These are phyloP conservation scores for Beris chalybata DNA, from an alignment of 2,888 invertebrate genomes.

Conservation along the genomic window DNA sequence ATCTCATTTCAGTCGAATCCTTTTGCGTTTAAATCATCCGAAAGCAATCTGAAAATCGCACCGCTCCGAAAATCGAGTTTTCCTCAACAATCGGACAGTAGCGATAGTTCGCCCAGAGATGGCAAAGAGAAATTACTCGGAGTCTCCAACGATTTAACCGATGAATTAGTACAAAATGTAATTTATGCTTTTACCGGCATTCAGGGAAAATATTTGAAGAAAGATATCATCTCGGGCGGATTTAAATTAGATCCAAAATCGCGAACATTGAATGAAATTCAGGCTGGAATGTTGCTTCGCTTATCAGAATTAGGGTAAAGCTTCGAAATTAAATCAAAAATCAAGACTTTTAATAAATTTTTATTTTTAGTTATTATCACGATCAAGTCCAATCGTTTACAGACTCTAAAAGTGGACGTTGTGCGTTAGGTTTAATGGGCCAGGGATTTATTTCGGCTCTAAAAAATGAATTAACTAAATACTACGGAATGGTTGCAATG, in stretches of 20 bases:
- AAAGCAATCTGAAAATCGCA: conserved; percentile 39
- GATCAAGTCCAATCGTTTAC: conserved; percentile 79
- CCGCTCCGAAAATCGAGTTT: conserved; percentile 29
- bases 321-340: conserved; percentile 46
- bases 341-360: neutral
- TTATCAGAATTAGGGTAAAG: conserved; percentile 82
- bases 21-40: conserved; percentile 28
- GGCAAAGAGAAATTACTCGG: conserved; percentile 32
- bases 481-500: conserved; percentile 84
- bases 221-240: conserved; percentile 64
- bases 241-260: conserved; percentile 64
- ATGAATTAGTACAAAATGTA: conserved; percentile 71
- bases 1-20: conserved; percentile 15
- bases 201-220: conserved; percentile 72
- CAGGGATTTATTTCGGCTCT: conserved; percentile 86
- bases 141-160: conserved; percentile 40
- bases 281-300: conserved; percentile 68
- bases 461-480: conserved; percentile 82
- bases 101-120: conserved; percentile 37
- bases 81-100: conserved; percentile 40
- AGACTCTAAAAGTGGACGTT: conserved; percentile 68
- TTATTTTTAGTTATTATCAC: conserved; percentile 58
- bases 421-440: conserved; percentile 73
- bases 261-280: conserved; percentile 59
- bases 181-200: conserved; percentile 89